Percentiles rank a stretch among this genome's conserved stretches.
These are phyloP conservation scores for Aurelia aurita DNA, from an alignment of 30 jellyfish, hydroid and myxozoan genomes.

Conservation along the genomic window DNA sequence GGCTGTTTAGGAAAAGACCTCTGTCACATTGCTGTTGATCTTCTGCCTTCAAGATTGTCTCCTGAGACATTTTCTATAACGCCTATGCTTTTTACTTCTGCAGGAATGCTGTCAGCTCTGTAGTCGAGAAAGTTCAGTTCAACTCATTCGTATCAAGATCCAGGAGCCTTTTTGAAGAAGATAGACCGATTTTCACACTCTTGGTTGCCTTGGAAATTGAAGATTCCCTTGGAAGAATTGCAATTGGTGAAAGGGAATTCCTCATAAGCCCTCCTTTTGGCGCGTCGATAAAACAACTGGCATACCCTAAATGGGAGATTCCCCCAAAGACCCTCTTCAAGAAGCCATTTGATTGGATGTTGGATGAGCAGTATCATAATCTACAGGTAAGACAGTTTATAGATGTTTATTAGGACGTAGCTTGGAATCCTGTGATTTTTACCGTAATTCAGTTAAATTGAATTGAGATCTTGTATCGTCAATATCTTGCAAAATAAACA, in stretches of 20 bases:
- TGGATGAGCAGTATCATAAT: constrained; percentile 87
- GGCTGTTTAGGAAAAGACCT: too few relatives aligned
- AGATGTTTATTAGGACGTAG: too few relatives aligned
- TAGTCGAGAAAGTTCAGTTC: constrained; percentile 75
- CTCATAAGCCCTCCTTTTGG: constrained; percentile 88
- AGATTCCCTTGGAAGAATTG: constrained; percentile 63
- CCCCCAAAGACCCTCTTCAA: constrained; percentile 68
- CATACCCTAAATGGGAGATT: constrained; percentile 52
- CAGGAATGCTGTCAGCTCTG: constrained; percentile 86
- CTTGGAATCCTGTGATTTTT: too few relatives aligned
- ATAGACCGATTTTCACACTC: constrained; percentile 75
- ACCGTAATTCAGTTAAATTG: too few relatives aligned
- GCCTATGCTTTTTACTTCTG: not conserved
- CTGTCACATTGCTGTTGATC: too few relatives aligned
- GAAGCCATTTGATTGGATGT: constrained; percentile 94
- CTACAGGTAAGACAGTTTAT: constrained; percentile 58
- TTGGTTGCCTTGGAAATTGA: constrained; percentile 85
- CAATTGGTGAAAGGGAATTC: constrained; percentile 83
- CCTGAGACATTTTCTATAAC: too few relatives aligned
- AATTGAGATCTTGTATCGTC: too few relatives aligned
- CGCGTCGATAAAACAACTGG: constrained; percentile 56
- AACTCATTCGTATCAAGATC: constrained; percentile 65
- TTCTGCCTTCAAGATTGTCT: too few relatives aligned
- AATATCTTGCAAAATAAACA: too few relatives aligned
- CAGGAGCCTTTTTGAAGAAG: constrained; percentile 80